Evolutionary conservation across 2,888 invertebrate species (phyloP).

Genomic region (Hartigia nigra): DNA sequence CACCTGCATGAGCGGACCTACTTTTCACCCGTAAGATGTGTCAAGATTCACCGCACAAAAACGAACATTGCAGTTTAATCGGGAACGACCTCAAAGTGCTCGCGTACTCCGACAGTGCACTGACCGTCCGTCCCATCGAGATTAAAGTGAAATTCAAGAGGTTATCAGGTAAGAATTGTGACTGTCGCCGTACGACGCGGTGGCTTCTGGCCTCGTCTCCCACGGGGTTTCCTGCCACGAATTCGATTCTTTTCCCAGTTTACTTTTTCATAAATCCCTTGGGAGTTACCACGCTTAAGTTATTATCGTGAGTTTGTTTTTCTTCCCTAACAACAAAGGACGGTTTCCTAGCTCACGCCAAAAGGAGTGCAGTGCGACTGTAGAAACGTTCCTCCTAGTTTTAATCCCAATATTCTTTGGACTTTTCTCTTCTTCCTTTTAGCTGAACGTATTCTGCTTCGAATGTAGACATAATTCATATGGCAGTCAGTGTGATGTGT

Average conservation of each 20-base stretch:
- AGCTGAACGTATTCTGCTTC: not conserved
- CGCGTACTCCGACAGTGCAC: slow-evolving; percentile 28
- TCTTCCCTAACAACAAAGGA: not conserved
- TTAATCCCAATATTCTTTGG: not conserved
- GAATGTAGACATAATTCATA: not conserved
- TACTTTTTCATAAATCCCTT: not conserved
- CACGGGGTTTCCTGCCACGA: slow-evolving; percentile 6
- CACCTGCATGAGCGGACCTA: slow-evolving; percentile 42
- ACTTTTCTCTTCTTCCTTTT: not conserved
- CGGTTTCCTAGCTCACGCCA: not conserved
- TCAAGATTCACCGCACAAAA: slow-evolving; percentile 41
- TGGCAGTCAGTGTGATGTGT: not conserved
- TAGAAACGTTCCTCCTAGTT: not conserved
- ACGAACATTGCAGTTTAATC: slow-evolving; percentile 32
- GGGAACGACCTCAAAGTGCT: slow-evolving; percentile 28
- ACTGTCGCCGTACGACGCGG: not conserved
- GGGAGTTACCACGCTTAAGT: not conserved
- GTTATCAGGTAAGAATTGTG: slow-evolving; percentile 38
- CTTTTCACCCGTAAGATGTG: slow-evolving; percentile 40
- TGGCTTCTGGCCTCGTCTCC: slow-evolving; percentile 3
- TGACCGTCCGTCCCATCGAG: slow-evolving; percentile 31
- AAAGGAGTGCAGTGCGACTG: not conserved
- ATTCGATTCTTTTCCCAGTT: not conserved
- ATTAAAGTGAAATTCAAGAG: slow-evolving; percentile 43
- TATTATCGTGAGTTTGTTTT: not conserved